Evolutionary conservation across 2,888 invertebrate species (phyloP), one percentile per base, ranked within the genome.

Genomic region (Meiosimyza decipiens): DNA sequence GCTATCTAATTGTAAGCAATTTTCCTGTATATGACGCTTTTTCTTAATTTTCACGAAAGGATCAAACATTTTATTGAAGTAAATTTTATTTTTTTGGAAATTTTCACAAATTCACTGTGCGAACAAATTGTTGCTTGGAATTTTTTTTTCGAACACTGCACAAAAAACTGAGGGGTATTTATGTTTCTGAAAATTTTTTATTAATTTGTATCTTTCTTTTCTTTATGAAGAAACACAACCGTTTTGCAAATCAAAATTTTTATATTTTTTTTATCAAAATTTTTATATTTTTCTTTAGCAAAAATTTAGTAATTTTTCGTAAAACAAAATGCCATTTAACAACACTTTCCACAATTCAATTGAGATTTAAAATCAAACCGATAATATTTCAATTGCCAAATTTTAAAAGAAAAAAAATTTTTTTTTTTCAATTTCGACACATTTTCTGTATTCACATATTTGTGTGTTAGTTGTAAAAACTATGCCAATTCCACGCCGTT

Each of bases 11-110:
- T 78, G 74, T 33, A 72, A 55, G 59, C 73, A 78, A 77, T 76
- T 74, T 69, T 78, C 77, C 65, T 22, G 54, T 62, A 70, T 18
- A 76, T 78, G 82, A 76, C 80, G 81, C 82, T 86, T 86, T 85
- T 86, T 86, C 80, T 86, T 87, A 11, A 85, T 86, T 83, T 86
- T 86, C 81, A 86, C 86, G 84, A 84, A 85, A 76, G 87, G 85
- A 82, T 87, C 86, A 80, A 86, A 87, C 86, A 86, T 86, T 86
- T 84, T 86, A 81, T 77, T 72, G 71, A 62, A 55, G 65, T 76
- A 63, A 50, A 66, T 72, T 69, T 62, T 52, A 71, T 66, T 71
- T 52, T 52, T 64, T 72, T 59, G 18, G 49, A 57, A 59, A 54
- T 54, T 67, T 59, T 64, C 70, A 68, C 71, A 60, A 55, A 60